Base-by-base conservation (phyloP, 2,797 vertebrate species). In the Cynodonichthys magdalenae region DNA sequence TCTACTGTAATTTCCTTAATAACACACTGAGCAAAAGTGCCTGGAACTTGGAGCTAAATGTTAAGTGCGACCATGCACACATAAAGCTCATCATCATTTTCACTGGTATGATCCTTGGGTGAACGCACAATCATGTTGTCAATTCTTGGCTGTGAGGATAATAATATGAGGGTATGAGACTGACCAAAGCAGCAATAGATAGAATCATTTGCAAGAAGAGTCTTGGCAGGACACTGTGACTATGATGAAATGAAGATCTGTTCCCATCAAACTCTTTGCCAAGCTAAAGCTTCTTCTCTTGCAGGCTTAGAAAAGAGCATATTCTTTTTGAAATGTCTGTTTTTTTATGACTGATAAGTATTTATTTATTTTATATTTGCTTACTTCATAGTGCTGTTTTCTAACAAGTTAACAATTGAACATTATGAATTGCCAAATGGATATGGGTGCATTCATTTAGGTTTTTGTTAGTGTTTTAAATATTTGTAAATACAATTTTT, bases 201-300 rank as follows among this genome's bases (percentile, higher is more conserved):
- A 66, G 64, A 58, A 67, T 59, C 53, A 87, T 84, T 75, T 91
- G 84, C 85, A 89, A 92, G 84, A 80, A 66, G 83, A 90, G 77
- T 86, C 81, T 80, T 79, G 82, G 83, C 84, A 84, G 74, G 66
- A 87, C 84, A 81, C 71, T 50, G 73, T 53, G 63, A 79, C 76
- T 86, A 71, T 58, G 50, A 63, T 79, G 56, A 77, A 74, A 85
- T 41, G 60, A 62, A 80, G 48, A 84, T 66, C 27, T 74, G 54
- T 70, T 79, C 73, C 78, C 78, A 69, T 61, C 41, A 55, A 77
- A 67, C 27, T 60, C 67, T 84, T 80, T 78, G 65, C 81, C 28
- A 31, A 45, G 50, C 51, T 52, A 18, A 57, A 27, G 20, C 44
- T 60, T 56, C 67, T 60, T 68, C 57, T 75, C 53, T 29, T 18